These are phyloP conservation scores for Sesia apiformis DNA, from an alignment of 2,888 invertebrate genomes.

Conservation along the genomic window DNA sequence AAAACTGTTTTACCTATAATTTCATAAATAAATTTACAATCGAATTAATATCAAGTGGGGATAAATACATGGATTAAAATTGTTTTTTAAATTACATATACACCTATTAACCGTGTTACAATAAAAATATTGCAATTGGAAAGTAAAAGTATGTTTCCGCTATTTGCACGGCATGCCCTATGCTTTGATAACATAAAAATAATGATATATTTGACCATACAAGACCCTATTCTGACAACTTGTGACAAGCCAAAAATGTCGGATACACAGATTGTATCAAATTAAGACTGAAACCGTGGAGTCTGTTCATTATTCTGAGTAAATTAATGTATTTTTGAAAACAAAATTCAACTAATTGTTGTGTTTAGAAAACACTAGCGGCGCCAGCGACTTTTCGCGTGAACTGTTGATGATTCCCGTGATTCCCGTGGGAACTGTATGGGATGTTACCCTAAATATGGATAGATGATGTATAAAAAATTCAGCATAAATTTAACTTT, in stretches of 20 bases:
- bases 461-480: too few relatives aligned
- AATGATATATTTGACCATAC: not conserved
- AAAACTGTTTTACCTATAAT: slow-evolving; percentile 42
- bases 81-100: slow-evolving; percentile 12
- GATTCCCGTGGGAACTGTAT: too few relatives aligned
- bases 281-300: too few relatives aligned
- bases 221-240: not conserved
- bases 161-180: slow-evolving; percentile 8
- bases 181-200: slow-evolving; percentile 8
- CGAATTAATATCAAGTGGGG: slow-evolving; percentile 38
- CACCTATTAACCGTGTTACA: slow-evolving; percentile 8
- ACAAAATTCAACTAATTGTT: too few relatives aligned
- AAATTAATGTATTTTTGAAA: too few relatives aligned
- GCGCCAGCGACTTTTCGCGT: too few relatives aligned
- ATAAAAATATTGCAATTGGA: slow-evolving; percentile 32
- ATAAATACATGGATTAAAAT: slow-evolving; percentile 42
- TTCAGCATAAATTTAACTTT: too few relatives aligned
- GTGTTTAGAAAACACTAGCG: too few relatives aligned
- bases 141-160: slow-evolving; percentile 13
- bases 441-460: too few relatives aligned
- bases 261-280: too few relatives aligned
- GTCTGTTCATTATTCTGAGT: too few relatives aligned
- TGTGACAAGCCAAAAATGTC: not conserved
- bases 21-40: slow-evolving; percentile 60
- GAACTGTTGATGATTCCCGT: too few relatives aligned